Percentiles rank a stretch among this genome's conserved stretches.
These are phyloP conservation scores for Ericerus pela DNA, from an alignment of 1,140 invertebrate genomes.

Conservation along the genomic window DNA sequence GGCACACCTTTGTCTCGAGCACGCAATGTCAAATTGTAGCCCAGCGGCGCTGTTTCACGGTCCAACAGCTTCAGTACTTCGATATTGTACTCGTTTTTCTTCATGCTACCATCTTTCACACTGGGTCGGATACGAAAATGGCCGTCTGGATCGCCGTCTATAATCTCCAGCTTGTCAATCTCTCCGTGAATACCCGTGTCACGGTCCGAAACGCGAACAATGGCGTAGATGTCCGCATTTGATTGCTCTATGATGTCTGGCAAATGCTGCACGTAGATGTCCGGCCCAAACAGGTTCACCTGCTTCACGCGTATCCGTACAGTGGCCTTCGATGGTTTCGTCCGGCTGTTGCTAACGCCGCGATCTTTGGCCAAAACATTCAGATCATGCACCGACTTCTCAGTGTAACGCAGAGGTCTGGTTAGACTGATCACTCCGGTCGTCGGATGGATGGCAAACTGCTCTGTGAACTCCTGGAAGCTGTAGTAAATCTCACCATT, in stretches of 20 bases:
- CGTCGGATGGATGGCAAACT: slow-evolving; percentile 83
- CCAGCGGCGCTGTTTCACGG: slow-evolving; percentile 52
- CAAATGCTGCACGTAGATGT: slow-evolving; percentile 61
- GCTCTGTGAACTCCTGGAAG: slow-evolving; percentile 65
- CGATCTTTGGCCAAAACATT: slow-evolving; percentile 69
- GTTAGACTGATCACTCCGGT: slow-evolving; percentile 75
- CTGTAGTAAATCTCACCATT: slow-evolving; percentile 96
- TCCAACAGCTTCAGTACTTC: slow-evolving; percentile 61
- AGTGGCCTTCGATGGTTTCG: slow-evolving; percentile 48
- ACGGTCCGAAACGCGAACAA: slow-evolving; percentile 63
- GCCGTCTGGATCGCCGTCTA: slow-evolving; percentile 72
- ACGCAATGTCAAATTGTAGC: slow-evolving; percentile 71
- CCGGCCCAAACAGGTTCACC: slow-evolving; percentile 73
- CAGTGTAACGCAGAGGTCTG: slow-evolving; percentile 49
- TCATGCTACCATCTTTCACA: slow-evolving; percentile 25
- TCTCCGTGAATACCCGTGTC: slow-evolving; percentile 71
- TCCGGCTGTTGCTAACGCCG: slow-evolving; percentile 46
- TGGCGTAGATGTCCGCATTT: slow-evolving; percentile 74
- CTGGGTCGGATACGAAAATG: slow-evolving; percentile 60
- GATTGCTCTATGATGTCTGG: slow-evolving; percentile 71
- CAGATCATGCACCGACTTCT: slow-evolving; percentile 52
- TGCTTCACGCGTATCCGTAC: slow-evolving; percentile 62
- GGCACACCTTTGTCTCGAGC: slow-evolving; percentile 73
- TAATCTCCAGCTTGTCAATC: slow-evolving; percentile 67
- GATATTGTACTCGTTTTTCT: slow-evolving; percentile 54